Evolutionary conservation across 2,797 vertebrate species (phyloP).

Genomic region (Oryzias sinensis): DNA sequence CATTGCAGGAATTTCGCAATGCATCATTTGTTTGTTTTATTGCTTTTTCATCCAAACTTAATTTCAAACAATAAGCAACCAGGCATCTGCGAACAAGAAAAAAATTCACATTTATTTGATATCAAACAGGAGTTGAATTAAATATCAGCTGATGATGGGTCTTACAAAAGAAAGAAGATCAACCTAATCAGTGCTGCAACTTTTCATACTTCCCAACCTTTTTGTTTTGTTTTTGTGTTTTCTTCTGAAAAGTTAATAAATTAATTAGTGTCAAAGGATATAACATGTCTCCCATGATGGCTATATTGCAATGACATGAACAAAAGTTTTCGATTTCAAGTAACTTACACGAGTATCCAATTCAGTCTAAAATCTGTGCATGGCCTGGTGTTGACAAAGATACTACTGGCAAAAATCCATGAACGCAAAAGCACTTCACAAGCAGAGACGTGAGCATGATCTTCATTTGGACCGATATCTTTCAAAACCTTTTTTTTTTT

Average conservation of each 20-base stretch:
- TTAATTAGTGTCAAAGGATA: slow-evolving; percentile 77
- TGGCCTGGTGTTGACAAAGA: slow-evolving; percentile 85
- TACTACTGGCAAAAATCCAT: slow-evolving; percentile 83
- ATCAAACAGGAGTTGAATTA: slow-evolving; percentile 99
- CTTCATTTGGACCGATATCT: slow-evolving; percentile 73
- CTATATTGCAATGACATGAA: slow-evolving; percentile 55
- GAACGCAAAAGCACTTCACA: slow-evolving; percentile 90
- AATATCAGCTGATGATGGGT: slow-evolving; percentile 97
- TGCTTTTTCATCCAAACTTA: not conserved
- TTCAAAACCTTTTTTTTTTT: slow-evolving; percentile 55
- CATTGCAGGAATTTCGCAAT: not conserved
- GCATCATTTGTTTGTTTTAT: not conserved
- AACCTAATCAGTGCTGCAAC: slow-evolving; percentile 83
- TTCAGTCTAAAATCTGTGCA: slow-evolving; percentile 86
- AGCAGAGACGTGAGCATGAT: slow-evolving; percentile 84
- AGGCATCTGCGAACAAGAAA: slow-evolving; percentile 87
- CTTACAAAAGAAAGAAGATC: slow-evolving; percentile 89
- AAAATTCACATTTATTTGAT: slow-evolving; percentile 99
- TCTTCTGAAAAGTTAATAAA: slow-evolving; percentile 76
- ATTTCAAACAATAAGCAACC: slow-evolving; percentile 32
- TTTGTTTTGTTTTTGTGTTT: slow-evolving; percentile 49
- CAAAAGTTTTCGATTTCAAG: slow-evolving; percentile 72
- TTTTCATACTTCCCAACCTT: slow-evolving; percentile 67
- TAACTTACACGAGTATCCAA: slow-evolving; percentile 83
- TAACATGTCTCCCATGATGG: slow-evolving; percentile 64